Evolutionary conservation across 1,140 invertebrate species (phyloP).

Genomic region (Drosophila repletoides): DNA sequence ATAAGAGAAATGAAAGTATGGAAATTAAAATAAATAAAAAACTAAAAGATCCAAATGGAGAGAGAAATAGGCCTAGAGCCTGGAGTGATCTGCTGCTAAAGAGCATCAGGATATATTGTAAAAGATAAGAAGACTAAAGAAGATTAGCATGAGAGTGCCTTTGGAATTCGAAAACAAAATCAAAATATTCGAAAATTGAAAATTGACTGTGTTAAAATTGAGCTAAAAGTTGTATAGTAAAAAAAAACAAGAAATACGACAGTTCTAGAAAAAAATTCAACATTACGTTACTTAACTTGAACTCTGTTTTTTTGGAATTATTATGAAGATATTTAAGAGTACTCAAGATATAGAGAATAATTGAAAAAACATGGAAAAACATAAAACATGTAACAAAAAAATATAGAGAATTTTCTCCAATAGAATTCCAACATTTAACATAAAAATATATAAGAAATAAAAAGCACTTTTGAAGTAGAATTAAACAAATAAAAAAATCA

Average conservation of each 20-base stretch:
- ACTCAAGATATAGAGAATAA: background rate
- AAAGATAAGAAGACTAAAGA: too few relatives aligned
- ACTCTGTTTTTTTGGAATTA: too few relatives aligned
- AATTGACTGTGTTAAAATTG: background rate
- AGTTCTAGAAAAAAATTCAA: conserved; percentile 23
- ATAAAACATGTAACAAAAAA: conserved; percentile 19
- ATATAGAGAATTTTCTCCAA: background rate
- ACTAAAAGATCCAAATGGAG: background rate
- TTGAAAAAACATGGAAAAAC: conserved; percentile 5
- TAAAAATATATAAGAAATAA: background rate
- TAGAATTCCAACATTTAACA: conserved; percentile 19
- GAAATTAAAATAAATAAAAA: conserved; percentile 33
- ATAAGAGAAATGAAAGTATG: background rate
- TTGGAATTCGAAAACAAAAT: conserved; percentile 4
- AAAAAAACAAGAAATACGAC: background rate
- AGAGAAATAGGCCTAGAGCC: conserved; percentile 20
- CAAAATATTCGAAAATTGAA: conserved; percentile 5
- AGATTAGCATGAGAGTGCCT: conserved; percentile 17
- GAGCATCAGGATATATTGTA: conserved; percentile 13
- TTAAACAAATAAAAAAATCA: conserved; percentile 36
- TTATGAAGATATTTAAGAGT: conserved; percentile 9
- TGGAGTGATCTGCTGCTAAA: conserved; percentile 11
- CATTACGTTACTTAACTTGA: conserved; percentile 23
- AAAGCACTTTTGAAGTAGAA: conserved; percentile 13
- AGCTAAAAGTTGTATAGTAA: background rate